phyloP scores from a whole-genome alignment of 2,797 vertebrate species.

The Gallinago solitaria region DNA sequence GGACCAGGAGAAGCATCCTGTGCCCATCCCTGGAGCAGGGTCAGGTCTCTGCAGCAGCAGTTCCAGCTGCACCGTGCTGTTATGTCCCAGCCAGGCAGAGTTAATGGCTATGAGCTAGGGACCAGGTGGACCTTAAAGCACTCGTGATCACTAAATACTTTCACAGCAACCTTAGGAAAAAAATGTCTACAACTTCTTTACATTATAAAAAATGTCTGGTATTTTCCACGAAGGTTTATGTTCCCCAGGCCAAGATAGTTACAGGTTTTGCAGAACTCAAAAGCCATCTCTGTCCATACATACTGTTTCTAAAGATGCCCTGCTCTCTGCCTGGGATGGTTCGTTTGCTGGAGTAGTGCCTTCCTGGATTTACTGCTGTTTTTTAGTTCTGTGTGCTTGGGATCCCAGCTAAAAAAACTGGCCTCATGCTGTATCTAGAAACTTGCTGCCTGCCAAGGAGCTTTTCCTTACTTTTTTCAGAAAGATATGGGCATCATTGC shows the following conservation, averaged over 20 bases:
- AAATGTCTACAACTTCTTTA: background rate
- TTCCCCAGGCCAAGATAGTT: background rate
- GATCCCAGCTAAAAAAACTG: background rate
- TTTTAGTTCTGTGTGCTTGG: background rate
- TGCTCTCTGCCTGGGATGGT: background rate
- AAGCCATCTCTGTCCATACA: background rate
- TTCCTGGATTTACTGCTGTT: background rate
- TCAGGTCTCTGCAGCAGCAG: background rate
- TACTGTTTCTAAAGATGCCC: background rate
- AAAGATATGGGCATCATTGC: rapidly evolving
- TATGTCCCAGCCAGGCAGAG: background rate
- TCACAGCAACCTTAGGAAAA: background rate
- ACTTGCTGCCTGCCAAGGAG: background rate
- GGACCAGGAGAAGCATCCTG: background rate
- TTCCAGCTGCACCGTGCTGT: background rate
- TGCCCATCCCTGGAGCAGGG: background rate
- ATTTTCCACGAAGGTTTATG: background rate
- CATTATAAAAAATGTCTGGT: background rate
- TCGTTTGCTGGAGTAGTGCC: background rate
- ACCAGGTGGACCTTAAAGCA: background rate
- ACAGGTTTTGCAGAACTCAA: background rate
- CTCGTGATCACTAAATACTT: background rate
- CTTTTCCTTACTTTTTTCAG: background rate
- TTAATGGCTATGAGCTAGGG: background rate
- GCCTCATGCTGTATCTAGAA: background rate